A percentile compares a stretch with the other conserved stretches of the same genome.
Conservation (phyloP, 2,113 vertebrate genomes). For the Amphilophus citrinellus region DNA sequence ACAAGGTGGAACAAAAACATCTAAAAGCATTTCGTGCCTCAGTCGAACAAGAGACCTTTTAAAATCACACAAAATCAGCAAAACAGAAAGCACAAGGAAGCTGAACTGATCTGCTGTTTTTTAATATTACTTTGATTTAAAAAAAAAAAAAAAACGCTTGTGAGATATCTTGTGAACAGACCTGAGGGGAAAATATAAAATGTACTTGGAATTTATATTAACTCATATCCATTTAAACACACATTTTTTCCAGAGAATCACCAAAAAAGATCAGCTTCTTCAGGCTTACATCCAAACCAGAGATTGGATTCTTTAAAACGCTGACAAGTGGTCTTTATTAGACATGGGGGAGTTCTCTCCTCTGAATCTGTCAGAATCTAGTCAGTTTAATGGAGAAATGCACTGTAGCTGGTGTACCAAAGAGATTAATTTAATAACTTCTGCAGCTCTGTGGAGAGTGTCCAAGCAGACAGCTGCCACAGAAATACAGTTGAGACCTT, state of each 20-base stretch:
- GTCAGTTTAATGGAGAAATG: conserved; percentile 41
- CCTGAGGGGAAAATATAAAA: conserved; percentile 13
- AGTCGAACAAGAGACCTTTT: background rate
- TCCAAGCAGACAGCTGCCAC: conserved; percentile 35
- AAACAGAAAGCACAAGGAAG: background rate
- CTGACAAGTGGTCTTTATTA: conserved; percentile 58
- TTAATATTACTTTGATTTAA: background rate
- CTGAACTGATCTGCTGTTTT: background rate
- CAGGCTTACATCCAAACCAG: conserved; percentile 29
- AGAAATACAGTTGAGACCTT: conserved; percentile 29
- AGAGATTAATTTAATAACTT: conserved; percentile 62
- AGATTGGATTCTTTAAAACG: conserved; percentile 43
- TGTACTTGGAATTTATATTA: conserved; percentile 41
- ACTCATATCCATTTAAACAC: conserved; percentile 44
- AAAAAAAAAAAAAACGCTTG: background rate
- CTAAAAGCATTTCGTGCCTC: background rate
- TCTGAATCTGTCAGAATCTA: conserved; percentile 41
- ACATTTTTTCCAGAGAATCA: background rate
- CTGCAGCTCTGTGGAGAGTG: conserved; percentile 33
- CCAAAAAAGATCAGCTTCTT: conserved; percentile 16
- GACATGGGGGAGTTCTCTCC: conserved; percentile 40
- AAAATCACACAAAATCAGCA: background rate
- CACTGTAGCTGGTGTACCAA: conserved; percentile 38
- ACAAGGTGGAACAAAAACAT: background rate
- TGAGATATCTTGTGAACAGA: conserved; percentile 1